Evolutionary conservation across 2,797 vertebrate genomes (phyloP).

Genomic region (Neomorphus geoffroyi): DNA sequence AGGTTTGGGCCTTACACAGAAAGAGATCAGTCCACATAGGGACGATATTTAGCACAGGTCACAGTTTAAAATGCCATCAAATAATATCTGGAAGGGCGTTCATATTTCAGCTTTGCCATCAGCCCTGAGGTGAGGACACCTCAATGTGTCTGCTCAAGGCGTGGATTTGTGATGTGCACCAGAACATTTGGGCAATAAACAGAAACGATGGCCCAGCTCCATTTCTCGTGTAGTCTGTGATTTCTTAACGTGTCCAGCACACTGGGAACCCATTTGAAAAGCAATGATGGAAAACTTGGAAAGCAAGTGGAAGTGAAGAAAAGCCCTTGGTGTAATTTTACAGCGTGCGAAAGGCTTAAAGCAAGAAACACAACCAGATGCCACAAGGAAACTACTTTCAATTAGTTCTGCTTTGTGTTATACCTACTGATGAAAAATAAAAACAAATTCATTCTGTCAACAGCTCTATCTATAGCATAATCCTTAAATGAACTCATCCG

Average conservation of each 20-base stretch:
- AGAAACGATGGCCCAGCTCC: not conserved
- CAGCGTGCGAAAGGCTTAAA: conserved; percentile 53
- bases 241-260: not conserved
- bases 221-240: not conserved
- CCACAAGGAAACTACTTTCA: conserved; percentile 61
- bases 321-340: conserved; percentile 51
- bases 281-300: conserved; percentile 11
- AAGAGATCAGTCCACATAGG: not conserved
- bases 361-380: conserved; percentile 52
- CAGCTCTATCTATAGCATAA: conserved; percentile 82
- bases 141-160: not conserved
- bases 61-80: conserved; percentile 7
- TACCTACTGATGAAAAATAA: conserved; percentile 72
- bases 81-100: not conserved
- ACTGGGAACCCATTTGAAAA: not conserved
- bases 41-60: conserved; percentile 18
- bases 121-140: conserved; percentile 18
- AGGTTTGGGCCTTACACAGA: not conserved
- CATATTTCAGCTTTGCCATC: not conserved
- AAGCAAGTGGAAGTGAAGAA: conserved; percentile 29
- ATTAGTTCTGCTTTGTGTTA: conserved; percentile 67
- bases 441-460: conserved; percentile 78
- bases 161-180: not conserved
- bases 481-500: conserved; percentile 71
- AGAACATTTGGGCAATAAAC: not conserved